phyloP scores from a whole-genome alignment of 2,888 invertebrate genomes.

The Altica lythri region DNA sequence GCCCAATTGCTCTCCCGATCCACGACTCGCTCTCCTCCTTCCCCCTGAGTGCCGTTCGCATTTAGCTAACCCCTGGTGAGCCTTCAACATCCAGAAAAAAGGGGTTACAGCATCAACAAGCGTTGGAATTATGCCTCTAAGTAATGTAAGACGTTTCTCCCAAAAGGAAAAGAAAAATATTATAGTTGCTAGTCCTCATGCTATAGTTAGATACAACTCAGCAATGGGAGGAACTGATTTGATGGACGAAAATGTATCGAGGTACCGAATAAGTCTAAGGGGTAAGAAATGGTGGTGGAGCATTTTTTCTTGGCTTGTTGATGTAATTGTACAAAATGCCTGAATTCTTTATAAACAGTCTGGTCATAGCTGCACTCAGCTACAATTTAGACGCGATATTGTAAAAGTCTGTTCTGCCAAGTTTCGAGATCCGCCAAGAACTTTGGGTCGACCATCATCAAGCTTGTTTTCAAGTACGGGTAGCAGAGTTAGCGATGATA shows the following conservation, averaged over 20 bases:
- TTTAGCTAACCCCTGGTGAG: too few relatives aligned
- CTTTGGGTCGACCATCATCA: conserved; percentile 2
- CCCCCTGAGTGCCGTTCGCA: too few relatives aligned
- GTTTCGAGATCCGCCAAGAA: too few relatives aligned
- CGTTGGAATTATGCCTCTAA: too few relatives aligned
- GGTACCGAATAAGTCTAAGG: conserved; percentile 20
- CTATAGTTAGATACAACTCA: conserved; percentile 36
- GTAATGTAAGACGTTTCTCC: too few relatives aligned
- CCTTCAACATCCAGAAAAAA: too few relatives aligned
- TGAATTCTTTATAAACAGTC: conserved; percentile 23
- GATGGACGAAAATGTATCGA: conserved; percentile 33
- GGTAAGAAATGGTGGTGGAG: conserved; percentile 31
- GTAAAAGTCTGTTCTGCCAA: conserved; percentile 25
- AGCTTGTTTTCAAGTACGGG: background rate
- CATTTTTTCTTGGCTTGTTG: conserved; percentile 28
- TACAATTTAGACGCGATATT: conserved; percentile 27
- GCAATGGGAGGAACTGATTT: conserved; percentile 40
- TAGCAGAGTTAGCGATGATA: conserved; percentile 8
- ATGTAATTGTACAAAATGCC: conserved; percentile 28
- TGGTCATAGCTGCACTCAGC: conserved; percentile 12
- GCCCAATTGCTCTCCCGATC: too few relatives aligned
- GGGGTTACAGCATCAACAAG: too few relatives aligned
- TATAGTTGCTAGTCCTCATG: too few relatives aligned
- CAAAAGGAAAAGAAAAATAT: too few relatives aligned
- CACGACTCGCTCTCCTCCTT: too few relatives aligned